Evolutionary conservation across 2,888 invertebrate species (phyloP).

Genomic region (Spialia ferax): DNA sequence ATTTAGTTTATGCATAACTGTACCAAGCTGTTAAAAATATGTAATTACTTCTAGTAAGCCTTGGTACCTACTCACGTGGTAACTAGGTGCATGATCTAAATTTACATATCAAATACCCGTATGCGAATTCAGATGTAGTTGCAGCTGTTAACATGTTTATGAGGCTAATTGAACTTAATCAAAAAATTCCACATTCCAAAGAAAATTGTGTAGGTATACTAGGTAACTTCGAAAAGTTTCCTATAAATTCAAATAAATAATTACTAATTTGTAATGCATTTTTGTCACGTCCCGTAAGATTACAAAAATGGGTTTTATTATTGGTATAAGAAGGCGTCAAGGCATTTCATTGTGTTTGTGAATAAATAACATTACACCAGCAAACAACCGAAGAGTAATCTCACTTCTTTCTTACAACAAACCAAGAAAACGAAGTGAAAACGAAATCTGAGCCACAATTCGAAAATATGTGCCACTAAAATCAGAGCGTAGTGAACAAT

Average conservation of each 20-base stretch:
- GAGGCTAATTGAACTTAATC: neutral
- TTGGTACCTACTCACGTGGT: slow-evolving; percentile 16
- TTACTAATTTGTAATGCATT: neutral
- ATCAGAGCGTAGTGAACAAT: slow-evolving; percentile 49
- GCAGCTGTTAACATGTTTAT: slow-evolving; percentile 32
- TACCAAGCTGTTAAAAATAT: neutral
- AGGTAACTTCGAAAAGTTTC: neutral
- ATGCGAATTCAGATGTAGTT: slow-evolving; percentile 28
- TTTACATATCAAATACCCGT: slow-evolving; percentile 24
- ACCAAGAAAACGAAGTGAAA: slow-evolving; percentile 37
- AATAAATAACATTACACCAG: neutral
- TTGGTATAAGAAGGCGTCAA: neutral
- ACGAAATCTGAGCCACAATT: slow-evolving; percentile 35
- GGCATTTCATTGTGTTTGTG: neutral
- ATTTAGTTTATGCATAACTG: too few relatives aligned
- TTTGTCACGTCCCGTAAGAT: neutral
- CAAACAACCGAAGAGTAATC: neutral
- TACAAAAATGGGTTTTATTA: neutral
- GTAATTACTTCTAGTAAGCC: slow-evolving; percentile 23
- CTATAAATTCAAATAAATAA: neutral
- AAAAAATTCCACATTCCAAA: neutral
- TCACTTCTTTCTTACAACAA: neutral
- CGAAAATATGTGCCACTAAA: slow-evolving; percentile 37
- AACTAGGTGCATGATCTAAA: slow-evolving; percentile 23
- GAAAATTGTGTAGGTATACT: neutral